These are phyloP conservation scores for Papilio polyxenes DNA, from an alignment of 1,140 invertebrate species.

Conservation along the genomic window DNA sequence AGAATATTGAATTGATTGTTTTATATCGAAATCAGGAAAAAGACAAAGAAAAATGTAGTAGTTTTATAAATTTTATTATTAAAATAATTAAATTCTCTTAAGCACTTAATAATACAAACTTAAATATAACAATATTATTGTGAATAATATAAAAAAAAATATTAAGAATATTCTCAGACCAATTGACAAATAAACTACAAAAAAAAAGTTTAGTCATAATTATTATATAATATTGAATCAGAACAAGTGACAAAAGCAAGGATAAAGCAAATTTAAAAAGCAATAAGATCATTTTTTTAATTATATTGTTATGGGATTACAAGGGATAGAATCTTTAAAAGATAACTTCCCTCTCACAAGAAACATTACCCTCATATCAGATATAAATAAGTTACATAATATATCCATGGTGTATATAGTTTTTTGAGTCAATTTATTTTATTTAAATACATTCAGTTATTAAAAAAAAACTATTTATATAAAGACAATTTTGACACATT, in stretches of 20 bases:
- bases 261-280: too few species aligned
- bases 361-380: not conserved
- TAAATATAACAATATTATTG: not conserved
- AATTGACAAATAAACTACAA: not conserved
- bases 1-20: too few species aligned
- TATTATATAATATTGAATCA: too few species aligned
- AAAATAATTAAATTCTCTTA: not conserved
- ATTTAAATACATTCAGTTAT: not conserved
- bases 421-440: too few species aligned
- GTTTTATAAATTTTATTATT: too few species aligned
- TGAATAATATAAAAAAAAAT: not conserved
- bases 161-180: not conserved
- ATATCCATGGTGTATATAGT: not conserved
- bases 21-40: too few species aligned
- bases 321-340: not conserved
- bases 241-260: not conserved
- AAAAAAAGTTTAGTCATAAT: not conserved
- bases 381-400: not conserved
- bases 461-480: not conserved
- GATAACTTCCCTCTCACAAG: not conserved
- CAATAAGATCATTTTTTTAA: too few species aligned
- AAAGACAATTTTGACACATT: not conserved
- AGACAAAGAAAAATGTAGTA: too few species aligned
- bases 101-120: conserved; percentile 3
- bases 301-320: too few species aligned